phyloP scores from a whole-genome alignment of 1,140 invertebrate species.

The Scaptodrosophila lebanonensis region DNA sequence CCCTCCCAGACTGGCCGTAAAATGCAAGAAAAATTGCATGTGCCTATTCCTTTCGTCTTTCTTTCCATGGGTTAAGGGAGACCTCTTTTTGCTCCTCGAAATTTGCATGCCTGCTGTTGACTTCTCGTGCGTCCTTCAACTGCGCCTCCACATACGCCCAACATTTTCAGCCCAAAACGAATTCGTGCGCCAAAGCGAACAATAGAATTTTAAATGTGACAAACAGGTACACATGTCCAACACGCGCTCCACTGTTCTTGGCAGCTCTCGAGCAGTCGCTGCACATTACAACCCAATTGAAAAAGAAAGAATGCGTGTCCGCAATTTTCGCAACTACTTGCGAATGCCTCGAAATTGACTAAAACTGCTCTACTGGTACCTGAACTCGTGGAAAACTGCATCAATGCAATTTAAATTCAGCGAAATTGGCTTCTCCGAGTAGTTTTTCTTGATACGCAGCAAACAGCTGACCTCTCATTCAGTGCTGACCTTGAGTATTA shows the following conservation, averaged over 20 bases:
- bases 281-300: neutral
- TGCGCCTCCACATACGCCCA: neutral
- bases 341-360: too few species aligned
- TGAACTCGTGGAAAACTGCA: too few species aligned
- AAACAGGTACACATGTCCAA: slow-evolving; percentile 47
- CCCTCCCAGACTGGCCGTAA: slow-evolving; percentile 14
- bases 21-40: slow-evolving; percentile 52
- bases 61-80: neutral
- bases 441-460: too few species aligned
- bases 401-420: too few species aligned
- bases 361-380: too few species aligned
- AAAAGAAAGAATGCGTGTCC: too few species aligned
- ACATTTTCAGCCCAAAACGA: slow-evolving; percentile 31
- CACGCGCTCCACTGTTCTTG: slow-evolving; percentile 1
- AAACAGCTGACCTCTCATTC: too few species aligned
- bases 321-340: too few species aligned
- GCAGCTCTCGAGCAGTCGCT: neutral
- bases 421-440: too few species aligned
- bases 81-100: slow-evolving; percentile 3
- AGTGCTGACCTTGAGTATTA: too few species aligned
- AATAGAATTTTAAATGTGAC: slow-evolving; percentile 70
- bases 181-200: slow-evolving; percentile 38
- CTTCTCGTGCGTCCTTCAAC: slow-evolving; percentile 9
- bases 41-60: neutral
- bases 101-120: slow-evolving; percentile 52